A percentile compares a stretch with the other conserved stretches of the same genome.
Evolutionary conservation across 2,113 vertebrate genomes (phyloP).

Genomic region (Aleadryas rufinucha): DNA sequence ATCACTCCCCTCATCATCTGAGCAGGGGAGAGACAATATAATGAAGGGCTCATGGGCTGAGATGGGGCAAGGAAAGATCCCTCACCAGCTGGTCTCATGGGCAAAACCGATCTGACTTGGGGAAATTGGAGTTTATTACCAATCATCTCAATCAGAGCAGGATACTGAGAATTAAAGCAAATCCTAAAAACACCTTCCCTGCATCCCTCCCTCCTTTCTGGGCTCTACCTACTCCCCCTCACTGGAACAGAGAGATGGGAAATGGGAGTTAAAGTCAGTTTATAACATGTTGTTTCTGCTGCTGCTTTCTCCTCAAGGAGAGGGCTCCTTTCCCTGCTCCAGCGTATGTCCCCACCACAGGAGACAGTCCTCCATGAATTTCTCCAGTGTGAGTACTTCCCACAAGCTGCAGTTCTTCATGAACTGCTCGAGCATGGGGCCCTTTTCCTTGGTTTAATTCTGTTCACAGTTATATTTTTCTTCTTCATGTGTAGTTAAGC

Average conservation of each 20-base stretch:
- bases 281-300: accelerated
- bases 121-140: not conserved
- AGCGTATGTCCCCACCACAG: not conserved
- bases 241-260: too few relatives aligned
- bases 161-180: not conserved
- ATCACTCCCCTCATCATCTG: not conserved
- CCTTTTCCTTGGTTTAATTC: not conserved
- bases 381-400: not conserved
- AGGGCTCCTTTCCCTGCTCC: not conserved
- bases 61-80: not conserved
- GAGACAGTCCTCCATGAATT: too few relatives aligned
- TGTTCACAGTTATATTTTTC: not conserved
- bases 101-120: not conserved
- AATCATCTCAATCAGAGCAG: not conserved
- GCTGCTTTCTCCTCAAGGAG: not conserved
- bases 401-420: not conserved
- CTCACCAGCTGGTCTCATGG: not conserved
- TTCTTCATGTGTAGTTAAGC: not conserved
- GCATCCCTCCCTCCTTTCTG: not conserved
- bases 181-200: not conserved
- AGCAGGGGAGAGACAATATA: not conserved
- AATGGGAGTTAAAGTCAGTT: not conserved
- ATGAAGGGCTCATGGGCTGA: not conserved
- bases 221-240: not conserved
- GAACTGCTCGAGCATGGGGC: not conserved